Conservation (phyloP, 2,113 vertebrate species). For the Mustelus asterias region DNA sequence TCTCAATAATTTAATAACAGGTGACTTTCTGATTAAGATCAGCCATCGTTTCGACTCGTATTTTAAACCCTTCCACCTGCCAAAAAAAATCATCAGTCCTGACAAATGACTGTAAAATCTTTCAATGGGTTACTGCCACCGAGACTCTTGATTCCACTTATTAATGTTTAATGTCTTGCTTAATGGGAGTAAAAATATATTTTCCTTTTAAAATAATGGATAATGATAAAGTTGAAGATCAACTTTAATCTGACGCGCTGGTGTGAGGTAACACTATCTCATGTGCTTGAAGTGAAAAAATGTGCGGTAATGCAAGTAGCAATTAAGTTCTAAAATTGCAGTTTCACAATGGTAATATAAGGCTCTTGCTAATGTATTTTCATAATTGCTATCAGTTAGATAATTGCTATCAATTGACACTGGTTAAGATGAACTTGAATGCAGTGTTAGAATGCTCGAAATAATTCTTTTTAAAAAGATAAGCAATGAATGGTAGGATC, state of each 20-base stretch:
- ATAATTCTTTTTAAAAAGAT: neutral
- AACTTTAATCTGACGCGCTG: neutral
- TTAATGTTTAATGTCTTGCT: neutral
- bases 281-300: neutral
- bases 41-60: neutral
- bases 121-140: neutral
- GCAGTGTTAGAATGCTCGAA: neutral
- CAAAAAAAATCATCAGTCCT: neutral
- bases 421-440: neutral
- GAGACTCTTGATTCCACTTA: neutral
- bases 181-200: neutral
- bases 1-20: neutral
- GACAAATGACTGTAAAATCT: neutral
- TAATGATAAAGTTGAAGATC: neutral
- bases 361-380: neutral
- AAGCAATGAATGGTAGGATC: neutral
- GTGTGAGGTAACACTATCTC: neutral
- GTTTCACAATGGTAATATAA: neutral
- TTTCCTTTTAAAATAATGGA: neutral
- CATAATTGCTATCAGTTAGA: neutral
- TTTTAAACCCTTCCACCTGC: neutral
- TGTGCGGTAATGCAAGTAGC: neutral
- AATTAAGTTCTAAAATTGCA: neutral
- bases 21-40: neutral
- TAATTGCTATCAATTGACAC: neutral